Evolutionary conservation across 2,888 invertebrate genomes (phyloP).

Genomic region (Nomada fucata): DNA sequence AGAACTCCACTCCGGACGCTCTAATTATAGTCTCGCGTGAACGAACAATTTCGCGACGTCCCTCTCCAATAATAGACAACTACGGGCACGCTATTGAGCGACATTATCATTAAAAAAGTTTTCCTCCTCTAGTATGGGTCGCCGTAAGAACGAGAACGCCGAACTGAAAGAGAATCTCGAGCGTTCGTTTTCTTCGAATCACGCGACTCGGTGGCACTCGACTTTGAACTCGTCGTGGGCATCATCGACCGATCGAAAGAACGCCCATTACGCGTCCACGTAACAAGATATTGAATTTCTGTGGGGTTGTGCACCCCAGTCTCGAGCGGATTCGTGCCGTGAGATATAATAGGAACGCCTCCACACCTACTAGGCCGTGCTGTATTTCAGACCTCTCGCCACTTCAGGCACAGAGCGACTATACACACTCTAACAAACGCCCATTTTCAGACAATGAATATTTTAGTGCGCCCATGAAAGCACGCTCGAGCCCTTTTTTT

Average conservation of each 20-base stretch:
- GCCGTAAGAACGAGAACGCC: conserved; percentile 14
- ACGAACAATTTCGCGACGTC: conserved; percentile 22
- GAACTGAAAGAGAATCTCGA: conserved; percentile 25
- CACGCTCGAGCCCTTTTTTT: conserved; percentile 66
- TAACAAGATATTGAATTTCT: conserved; percentile 74
- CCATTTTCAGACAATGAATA: conserved; percentile 80
- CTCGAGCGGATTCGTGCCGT: conserved; percentile 69
- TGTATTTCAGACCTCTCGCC: conserved; percentile 61
- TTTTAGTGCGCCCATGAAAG: conserved; percentile 78
- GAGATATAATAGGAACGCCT: conserved; percentile 75
- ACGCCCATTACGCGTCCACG: conserved; percentile 63
- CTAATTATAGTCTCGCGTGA: conserved; percentile 39
- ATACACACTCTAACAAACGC: conserved; percentile 76
- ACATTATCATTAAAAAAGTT: conserved; percentile 59
- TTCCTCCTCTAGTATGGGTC: not conserved
- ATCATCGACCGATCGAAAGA: conserved; percentile 64
- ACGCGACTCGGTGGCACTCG: conserved; percentile 40
- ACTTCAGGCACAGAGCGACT: conserved; percentile 61
- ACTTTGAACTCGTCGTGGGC: conserved; percentile 44
- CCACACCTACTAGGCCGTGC: conserved; percentile 60
- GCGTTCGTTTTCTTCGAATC: not conserved
- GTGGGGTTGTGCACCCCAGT: conserved; percentile 58
- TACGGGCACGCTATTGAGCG: conserved; percentile 4
- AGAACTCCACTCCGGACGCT: conserved; percentile 13
- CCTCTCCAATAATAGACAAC: conserved; percentile 31